Evolutionary conservation across 2,888 invertebrate species (phyloP).

Genomic region (Cistogaster globosa): DNA sequence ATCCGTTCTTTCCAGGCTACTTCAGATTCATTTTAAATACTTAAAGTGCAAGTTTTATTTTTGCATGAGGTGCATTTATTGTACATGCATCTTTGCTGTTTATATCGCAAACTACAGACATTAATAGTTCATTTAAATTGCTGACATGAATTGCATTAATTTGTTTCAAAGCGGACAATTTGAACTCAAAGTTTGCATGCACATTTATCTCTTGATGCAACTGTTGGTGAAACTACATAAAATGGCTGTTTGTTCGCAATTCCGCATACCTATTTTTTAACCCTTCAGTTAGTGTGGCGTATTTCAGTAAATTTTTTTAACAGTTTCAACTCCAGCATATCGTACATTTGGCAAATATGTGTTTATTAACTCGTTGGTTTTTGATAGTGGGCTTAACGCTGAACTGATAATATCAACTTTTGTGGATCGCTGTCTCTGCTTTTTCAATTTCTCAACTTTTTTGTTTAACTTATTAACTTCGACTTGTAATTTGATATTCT

Average conservation of each 20-base stretch:
- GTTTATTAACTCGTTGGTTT: slow-evolving; percentile 16
- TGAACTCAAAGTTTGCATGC: slow-evolving; percentile 51
- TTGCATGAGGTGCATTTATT: slow-evolving; percentile 52
- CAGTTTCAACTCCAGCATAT: slow-evolving; percentile 48
- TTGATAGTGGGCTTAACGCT: slow-evolving; percentile 47
- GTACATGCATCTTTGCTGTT: slow-evolving; percentile 27
- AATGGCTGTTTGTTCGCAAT: slow-evolving; percentile 52
- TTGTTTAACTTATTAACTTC: slow-evolving; percentile 1
- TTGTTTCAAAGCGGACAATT: slow-evolving; percentile 50
- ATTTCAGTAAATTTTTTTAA: slow-evolving; percentile 51
- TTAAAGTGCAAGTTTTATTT: slow-evolving; percentile 52
- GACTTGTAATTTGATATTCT: too few relatives aligned
- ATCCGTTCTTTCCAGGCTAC: slow-evolving; percentile 53
- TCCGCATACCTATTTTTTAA: slow-evolving; percentile 51
- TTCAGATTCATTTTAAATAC: slow-evolving; percentile 50
- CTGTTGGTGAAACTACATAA: slow-evolving; percentile 46
- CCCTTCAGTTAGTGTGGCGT: slow-evolving; percentile 54
- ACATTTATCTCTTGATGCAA: slow-evolving; percentile 51
- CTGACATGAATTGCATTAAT: slow-evolving; percentile 50
- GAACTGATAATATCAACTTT: slow-evolving; percentile 50
- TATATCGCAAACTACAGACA: too few relatives aligned
- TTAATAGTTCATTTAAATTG: too few relatives aligned
- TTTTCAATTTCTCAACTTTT: slow-evolving; percentile 37
- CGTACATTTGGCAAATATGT: slow-evolving; percentile 52
- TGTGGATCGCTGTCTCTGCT: slow-evolving; percentile 53